A percentile compares a stretch with the other conserved stretches of the same genome.
These are phyloP conservation scores for Alexandromys fortis DNA, from an alignment of 2,113 vertebrate species.

Conservation along the genomic window DNA sequence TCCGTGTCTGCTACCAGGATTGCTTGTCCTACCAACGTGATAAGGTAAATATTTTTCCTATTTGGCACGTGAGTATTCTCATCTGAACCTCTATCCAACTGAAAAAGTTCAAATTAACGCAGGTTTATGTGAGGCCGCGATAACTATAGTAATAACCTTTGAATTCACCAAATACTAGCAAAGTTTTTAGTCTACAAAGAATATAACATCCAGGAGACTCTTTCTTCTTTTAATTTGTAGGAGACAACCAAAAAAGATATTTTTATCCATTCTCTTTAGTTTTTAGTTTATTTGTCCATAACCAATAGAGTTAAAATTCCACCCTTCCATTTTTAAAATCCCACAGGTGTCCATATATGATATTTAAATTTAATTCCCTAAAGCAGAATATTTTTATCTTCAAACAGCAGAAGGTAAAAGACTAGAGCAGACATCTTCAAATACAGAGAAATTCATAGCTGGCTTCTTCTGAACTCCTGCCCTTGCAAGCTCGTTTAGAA, in stretches of 20 bases:
- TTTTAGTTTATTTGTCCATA: slow-evolving; percentile 25
- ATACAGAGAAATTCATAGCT: slow-evolving; percentile 19
- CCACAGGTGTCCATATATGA: neutral
- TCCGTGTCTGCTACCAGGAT: neutral
- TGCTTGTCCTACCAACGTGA: neutral
- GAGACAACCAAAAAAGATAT: neutral
- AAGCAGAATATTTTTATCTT: slow-evolving; percentile 65
- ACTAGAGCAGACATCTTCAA: slow-evolving; percentile 56
- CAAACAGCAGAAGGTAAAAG: slow-evolving; percentile 42
- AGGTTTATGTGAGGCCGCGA: neutral
- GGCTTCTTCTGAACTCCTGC: slow-evolving; percentile 54
- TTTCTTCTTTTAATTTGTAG: slow-evolving; percentile 39
- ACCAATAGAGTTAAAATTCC: neutral
- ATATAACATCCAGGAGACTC: neutral
- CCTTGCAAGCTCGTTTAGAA: slow-evolving; percentile 64
- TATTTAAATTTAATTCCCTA: slow-evolving; percentile 66
- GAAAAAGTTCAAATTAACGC: slow-evolving; percentile 46
- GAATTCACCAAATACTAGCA: slow-evolving; percentile 9
- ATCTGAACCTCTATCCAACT: neutral
- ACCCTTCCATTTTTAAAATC: neutral
- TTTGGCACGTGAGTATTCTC: neutral
- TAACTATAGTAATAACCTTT: slow-evolving; percentile 8
- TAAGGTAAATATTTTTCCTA: slow-evolving; percentile 27
- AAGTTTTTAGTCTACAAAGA: slow-evolving; percentile 1
- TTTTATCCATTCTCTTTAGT: neutral